Percentiles rank a stretch among this genome's conserved stretches.
These are phyloP conservation scores for Rotaria socialis DNA, from an alignment of 2,888 invertebrate genomes.

Conservation along the genomic window DNA sequence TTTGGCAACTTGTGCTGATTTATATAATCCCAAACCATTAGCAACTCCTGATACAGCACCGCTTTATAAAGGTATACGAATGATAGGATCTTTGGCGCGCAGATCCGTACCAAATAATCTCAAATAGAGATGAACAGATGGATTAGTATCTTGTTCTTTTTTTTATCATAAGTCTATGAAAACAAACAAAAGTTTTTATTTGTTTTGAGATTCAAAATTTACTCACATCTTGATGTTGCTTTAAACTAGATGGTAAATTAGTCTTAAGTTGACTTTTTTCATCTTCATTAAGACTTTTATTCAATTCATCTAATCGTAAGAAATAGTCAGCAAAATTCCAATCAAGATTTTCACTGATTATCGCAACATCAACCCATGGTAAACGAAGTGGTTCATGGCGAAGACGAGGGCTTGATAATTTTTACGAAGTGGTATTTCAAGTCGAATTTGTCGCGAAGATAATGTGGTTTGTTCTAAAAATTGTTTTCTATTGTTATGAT, in stretches of 20 bases:
- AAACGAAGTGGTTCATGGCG: not conserved
- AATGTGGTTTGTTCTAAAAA: not conserved
- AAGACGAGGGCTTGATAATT: not conserved
- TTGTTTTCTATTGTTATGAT: not conserved
- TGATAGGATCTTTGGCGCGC: not conserved
- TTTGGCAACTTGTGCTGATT: not conserved
- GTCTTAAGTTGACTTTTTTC: not conserved
- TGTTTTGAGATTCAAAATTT: not conserved
- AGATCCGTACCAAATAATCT: conserved; percentile 3
- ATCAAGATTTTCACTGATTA: conserved; percentile 24
- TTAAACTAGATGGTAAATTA: not conserved
- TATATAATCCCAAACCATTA: conserved; percentile 13
- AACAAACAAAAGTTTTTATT: not conserved
- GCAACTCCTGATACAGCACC: not conserved
- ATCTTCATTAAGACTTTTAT: not conserved
- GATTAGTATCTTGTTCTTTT: conserved; percentile 19
- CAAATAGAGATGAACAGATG: conserved; percentile 25
- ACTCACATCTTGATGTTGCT: not conserved
- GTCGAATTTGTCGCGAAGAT: not conserved
- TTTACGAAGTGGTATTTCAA: not conserved
- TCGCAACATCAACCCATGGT: not conserved
- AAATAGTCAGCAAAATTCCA: conserved; percentile 31
- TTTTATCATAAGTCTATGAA: not conserved
- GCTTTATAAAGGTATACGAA: conserved; percentile 13
- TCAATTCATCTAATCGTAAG: not conserved